A percentile compares a stretch with the other conserved stretches of the same genome.
Conservation (phyloP, 2,888 invertebrate genomes). For the Sclerodermus sp. region DNA sequence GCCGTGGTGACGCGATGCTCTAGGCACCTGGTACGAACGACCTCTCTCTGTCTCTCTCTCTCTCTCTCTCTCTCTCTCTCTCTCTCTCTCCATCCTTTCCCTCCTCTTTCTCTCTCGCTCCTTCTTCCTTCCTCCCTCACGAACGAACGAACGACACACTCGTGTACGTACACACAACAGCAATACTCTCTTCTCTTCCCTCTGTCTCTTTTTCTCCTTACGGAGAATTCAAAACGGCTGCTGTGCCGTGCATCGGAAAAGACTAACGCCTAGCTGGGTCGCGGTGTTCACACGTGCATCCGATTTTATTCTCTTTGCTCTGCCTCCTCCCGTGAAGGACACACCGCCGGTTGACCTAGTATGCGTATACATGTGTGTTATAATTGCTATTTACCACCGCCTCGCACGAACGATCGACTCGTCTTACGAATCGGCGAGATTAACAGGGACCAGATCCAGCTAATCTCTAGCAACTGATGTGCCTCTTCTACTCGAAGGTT, state of each 20-base stretch:
- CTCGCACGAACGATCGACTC: too few relatives aligned
- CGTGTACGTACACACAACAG: too few relatives aligned
- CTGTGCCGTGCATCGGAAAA: too few relatives aligned
- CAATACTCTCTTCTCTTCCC: too few relatives aligned
- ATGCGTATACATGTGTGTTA: constrained; percentile 10
- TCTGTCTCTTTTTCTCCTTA: constrained; percentile 12
- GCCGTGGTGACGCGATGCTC: constrained; percentile 43
- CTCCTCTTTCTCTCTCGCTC: constrained; percentile 1
- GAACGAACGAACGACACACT: too few relatives aligned
- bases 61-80: constrained; percentile 4
- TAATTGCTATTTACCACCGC: constrained; percentile 5
- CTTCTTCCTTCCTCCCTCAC: constrained; percentile 8
- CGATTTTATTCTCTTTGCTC: constrained; percentile 37
- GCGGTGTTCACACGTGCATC: constrained; percentile 50
- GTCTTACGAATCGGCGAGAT: too few relatives aligned
- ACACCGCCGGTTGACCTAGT: background rate
- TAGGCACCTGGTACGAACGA: constrained; percentile 40
- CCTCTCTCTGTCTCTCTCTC: background rate
- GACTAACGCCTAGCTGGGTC: constrained; percentile 27
- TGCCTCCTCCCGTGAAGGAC: background rate
- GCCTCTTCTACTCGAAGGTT: too few relatives aligned
- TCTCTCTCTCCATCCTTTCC: constrained; percentile 4
- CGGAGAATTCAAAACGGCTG: too few relatives aligned
- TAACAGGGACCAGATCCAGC: too few relatives aligned
- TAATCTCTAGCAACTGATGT: too few relatives aligned